Percentiles rank a stretch among this genome's conserved stretches.
phyloP scores from a whole-genome alignment of 2,113 vertebrate species.

The Chaetops frenatus region DNA sequence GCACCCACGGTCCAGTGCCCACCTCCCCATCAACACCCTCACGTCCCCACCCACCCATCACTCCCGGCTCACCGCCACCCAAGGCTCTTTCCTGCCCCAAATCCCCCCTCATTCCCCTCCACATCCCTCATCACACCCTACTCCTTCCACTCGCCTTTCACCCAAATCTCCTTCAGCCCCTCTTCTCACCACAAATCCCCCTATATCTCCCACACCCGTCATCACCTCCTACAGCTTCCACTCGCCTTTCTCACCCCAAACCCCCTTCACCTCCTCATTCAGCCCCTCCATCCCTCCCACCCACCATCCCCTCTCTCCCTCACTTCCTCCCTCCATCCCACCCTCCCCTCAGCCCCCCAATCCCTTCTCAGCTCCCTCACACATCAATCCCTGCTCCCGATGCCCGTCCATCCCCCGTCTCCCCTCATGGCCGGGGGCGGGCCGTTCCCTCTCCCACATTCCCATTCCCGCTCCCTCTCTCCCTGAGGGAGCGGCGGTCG shows the following conservation, averaged over 20 bases:
- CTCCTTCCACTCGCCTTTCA: background rate
- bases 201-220: no score
- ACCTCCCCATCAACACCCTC: no score
- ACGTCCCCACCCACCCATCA: background rate
- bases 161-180: background rate
- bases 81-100: background rate
- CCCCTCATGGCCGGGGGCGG: background rate
- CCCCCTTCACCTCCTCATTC: background rate
- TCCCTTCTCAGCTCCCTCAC: background rate
- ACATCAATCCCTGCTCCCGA: background rate
- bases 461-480: background rate
- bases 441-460: background rate
- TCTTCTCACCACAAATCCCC: background rate
- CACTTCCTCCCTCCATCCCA: background rate
- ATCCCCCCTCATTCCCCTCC: no score
- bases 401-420: background rate
- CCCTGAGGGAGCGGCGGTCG: background rate
- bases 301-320: background rate
- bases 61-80: background rate
- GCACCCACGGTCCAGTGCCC: background rate
- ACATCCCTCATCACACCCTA: background rate
- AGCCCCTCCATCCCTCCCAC: background rate
- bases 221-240: background rate
- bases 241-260: background rate
- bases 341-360: background rate